A percentile compares a stretch with the other conserved stretches of the same genome.
phyloP scores from a whole-genome alignment of 2,888 invertebrate genomes.

The Aspidiotus destructor region DNA sequence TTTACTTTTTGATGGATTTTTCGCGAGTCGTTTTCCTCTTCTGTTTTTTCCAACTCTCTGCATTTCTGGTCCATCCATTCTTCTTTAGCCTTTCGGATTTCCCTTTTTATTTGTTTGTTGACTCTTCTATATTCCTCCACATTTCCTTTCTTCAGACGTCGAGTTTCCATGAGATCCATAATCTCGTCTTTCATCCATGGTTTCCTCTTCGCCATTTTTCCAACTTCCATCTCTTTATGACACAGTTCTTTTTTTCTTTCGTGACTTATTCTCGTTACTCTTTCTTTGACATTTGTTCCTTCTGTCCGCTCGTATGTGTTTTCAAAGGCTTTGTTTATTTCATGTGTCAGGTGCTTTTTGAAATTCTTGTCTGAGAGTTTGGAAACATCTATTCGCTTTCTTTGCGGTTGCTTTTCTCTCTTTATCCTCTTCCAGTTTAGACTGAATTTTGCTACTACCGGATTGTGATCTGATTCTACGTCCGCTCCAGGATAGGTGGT shows the following conservation, averaged over 20 bases:
- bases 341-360: neutral
- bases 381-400: neutral
- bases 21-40: slow-evolving; percentile 11
- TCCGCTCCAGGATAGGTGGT: slow-evolving; percentile 6
- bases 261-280: neutral
- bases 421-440: slow-evolving; percentile 15
- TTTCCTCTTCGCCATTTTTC: neutral
- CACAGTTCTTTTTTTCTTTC: neutral
- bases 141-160: neutral
- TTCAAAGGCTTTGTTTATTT: neutral
- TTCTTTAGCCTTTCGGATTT: neutral
- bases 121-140: neutral
- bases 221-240: neutral
- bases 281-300: neutral
- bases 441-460: slow-evolving; percentile 19
- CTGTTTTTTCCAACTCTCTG: slow-evolving; percentile 9
- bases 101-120: neutral
- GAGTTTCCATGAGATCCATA: slow-evolving; percentile 2
- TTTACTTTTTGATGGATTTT: slow-evolving; percentile 15
- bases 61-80: slow-evolving; percentile 21
- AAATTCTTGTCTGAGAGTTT: neutral
- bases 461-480: slow-evolving; percentile 5
- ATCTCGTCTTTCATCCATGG: slow-evolving; percentile 15
- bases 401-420: neutral
- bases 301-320: too few species aligned